Conservation (phyloP, 2,797 vertebrate genomes). For the Clarias pachynema region DNA sequence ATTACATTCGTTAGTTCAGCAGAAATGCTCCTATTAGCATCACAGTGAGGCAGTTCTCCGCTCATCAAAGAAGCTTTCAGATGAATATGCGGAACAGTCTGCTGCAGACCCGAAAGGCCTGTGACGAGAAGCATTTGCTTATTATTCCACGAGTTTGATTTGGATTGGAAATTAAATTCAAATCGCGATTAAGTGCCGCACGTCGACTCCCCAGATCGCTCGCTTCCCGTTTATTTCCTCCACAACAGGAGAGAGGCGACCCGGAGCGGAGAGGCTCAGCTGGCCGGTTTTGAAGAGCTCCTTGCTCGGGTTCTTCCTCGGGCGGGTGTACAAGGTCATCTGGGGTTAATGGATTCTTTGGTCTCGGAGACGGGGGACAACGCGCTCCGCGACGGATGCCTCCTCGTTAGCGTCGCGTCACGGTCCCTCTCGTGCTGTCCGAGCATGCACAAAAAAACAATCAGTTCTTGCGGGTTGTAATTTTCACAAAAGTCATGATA, state of each 20-base stretch:
- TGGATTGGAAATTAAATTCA: slow-evolving; percentile 55
- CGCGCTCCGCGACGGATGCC: slow-evolving; percentile 45
- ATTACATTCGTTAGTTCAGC: slow-evolving; percentile 19
- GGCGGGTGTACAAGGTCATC: slow-evolving; percentile 42
- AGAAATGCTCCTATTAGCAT: neutral
- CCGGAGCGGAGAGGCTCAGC: neutral
- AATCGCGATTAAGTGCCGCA: slow-evolving; percentile 32
- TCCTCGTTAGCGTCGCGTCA: slow-evolving; percentile 52
- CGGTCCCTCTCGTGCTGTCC: neutral
- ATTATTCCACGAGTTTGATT: slow-evolving; percentile 40
- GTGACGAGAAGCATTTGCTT: slow-evolving; percentile 46
- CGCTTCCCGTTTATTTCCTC: neutral
- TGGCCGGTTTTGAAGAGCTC: slow-evolving; percentile 18
- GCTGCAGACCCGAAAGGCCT: neutral
- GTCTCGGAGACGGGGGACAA: slow-evolving; percentile 45
- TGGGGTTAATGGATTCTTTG: slow-evolving; percentile 56
- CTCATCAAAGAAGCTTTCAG: neutral
- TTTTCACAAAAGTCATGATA: neutral
- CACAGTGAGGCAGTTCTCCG: neutral
- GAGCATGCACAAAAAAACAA: neutral
- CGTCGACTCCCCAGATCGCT: neutral
- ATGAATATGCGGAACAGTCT: neutral
- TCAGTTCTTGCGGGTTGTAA: slow-evolving; percentile 18
- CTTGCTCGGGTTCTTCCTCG: slow-evolving; percentile 15
- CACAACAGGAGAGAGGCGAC: neutral